Evolutionary conservation across 1,140 invertebrate genomes (phyloP).

Genomic region (Drosophila quadrilineata): DNA sequence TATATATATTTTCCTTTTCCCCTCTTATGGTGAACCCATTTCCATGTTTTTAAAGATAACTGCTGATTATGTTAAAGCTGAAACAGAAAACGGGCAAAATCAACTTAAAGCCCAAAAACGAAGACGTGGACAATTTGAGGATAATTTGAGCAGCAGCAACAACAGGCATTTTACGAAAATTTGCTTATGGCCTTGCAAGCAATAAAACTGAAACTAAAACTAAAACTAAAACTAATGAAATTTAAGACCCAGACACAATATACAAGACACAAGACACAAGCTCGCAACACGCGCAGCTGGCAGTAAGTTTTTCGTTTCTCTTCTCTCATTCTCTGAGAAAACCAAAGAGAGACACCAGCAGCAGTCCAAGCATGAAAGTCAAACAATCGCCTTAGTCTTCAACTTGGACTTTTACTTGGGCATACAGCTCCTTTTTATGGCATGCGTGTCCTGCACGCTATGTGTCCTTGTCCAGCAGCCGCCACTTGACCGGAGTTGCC

Average conservation of each 20-base stretch:
- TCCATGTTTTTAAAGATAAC: neutral
- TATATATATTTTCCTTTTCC: neutral
- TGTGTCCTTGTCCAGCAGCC: constrained; percentile 35
- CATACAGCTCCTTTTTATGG: neutral
- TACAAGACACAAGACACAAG: neutral
- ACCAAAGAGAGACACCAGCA: too few species aligned
- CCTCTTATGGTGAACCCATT: neutral
- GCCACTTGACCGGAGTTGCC: constrained; percentile 60
- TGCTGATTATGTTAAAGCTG: constrained; percentile 31
- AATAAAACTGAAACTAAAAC: constrained; percentile 66
- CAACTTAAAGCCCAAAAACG: too few species aligned
- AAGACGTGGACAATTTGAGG: neutral
- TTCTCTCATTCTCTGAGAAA: too few species aligned
- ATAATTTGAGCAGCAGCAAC: too few species aligned
- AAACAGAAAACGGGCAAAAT: neutral
- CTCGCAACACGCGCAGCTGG: constrained; percentile 37
- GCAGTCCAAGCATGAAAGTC: constrained; percentile 36
- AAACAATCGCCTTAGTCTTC: constrained; percentile 22
- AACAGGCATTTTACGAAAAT: too few species aligned
- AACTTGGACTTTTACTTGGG: constrained; percentile 8
- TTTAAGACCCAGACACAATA: constrained; percentile 52
- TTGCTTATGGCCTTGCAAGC: constrained; percentile 42
- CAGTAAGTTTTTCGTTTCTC: constrained; percentile 22
- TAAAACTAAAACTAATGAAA: constrained; percentile 65
- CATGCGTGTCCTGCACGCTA: constrained; percentile 3